Evolutionary conservation across 2,797 vertebrate genomes (phyloP), one percentile per base, ranked within the genome.

Genomic region (Ptychadena robeensis): DNA sequence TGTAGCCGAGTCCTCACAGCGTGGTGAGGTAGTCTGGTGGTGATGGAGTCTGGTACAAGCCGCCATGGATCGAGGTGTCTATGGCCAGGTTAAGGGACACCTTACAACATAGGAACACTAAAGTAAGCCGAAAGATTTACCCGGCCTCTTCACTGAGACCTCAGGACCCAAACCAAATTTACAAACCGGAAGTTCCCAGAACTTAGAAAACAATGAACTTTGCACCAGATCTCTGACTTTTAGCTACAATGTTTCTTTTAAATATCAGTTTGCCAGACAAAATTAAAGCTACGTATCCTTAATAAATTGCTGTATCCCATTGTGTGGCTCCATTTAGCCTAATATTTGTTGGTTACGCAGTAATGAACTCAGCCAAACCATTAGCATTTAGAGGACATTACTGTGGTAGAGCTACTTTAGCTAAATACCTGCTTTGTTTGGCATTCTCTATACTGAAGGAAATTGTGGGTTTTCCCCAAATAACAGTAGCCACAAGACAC

Each of bases 391-490:
- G 14, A 68, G 48, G 30, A 53, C 31, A 78, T 81, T 81, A 66
- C n/a, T 48, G 57, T 65, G 79, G 69, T 73, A 22, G n/a, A 38
- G 61, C 63, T 71, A 64, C 35, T 80, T 72, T 73, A 73, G 71
- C 35, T 73, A 73, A 81, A 48, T 65, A 73, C 57, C 69, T 48
- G 61, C 61, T 81, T 65, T 65, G 28, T 38, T 81, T 81, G 68
- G 79, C 69, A 64, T 81, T 72, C 35, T 48, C 28, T 11, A 73
- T 64, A n/a, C 22, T 48, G 69, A 44, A 64, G 79, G 78, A 80
- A 72, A 71, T 44, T 80, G 78, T n/a, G 78, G 78, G 68, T 72
- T 71, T 64, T 72, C 22, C 59, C 32, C 68, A 80, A 64, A 81
- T 81, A 28, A 81, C 59, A 81, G 30, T 61, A 81, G 71, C 69